Base-by-base conservation (phyloP, 2,113 vertebrate species). In the Butorides virescens region DNA sequence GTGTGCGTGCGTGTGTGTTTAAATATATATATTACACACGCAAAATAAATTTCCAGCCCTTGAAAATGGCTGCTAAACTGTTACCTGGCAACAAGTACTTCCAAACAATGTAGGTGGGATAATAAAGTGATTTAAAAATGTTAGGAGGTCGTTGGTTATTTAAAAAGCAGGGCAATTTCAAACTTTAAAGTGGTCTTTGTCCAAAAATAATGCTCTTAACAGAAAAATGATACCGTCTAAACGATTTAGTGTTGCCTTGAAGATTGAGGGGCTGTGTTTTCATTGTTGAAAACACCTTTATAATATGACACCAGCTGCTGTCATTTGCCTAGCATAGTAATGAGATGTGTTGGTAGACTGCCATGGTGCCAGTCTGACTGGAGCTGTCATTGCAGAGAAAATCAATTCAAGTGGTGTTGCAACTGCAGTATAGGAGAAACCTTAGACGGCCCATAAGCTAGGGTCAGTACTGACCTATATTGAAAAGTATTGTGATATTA, bases 321-420 rank as follows among this genome's bases (percentile, higher is more conserved):
- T 98, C 98, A 98, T 98, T 98, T 97, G 97, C 98, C 97, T 95
- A 98, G 98, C 95, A 96, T 97, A 98, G 97, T 98, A 98, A 98
- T 98, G 98, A 98, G 98, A 98, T 84, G 94, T 97, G 97, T 96
- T 96, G 97, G 98, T 98, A 97, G 97, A 98, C 96, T 95, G 97
- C 96, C 77, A 97, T 98, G 99, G 99, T 99, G 99, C 99, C 99
- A 98, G 99, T 96, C 99, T 99, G 99, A 98, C 99, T 98, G 99
- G 99, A 98, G 98, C 98, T 99, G 99, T 98, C 98, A 98, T 98
- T 98, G 98, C 98, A 98, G 98, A 98, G 98, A 98, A 99, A 99
- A 99, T 99, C 99, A 99, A 99, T 99, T 98, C 98, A 95, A 95
- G 97, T 97, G 96, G 97, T 98, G 98, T 97, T 98, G 95, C 97